Conservation (phyloP, 2,888 invertebrate genomes). For the Sclerodermus sp. region DNA sequence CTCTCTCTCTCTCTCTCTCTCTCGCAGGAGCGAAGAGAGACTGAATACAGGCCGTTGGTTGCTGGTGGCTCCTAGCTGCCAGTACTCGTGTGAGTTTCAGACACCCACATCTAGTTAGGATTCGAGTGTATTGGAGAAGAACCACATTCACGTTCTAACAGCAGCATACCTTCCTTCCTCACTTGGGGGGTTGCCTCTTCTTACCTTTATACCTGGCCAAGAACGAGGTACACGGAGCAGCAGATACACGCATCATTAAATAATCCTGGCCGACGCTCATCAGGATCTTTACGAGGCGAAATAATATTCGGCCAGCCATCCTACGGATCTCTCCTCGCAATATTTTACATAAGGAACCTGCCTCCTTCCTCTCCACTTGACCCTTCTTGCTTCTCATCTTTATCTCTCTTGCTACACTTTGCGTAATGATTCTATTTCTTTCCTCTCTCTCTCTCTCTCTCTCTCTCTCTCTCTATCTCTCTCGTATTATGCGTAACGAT, state of each 20-base stretch:
- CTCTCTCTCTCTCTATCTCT: slow-evolving; percentile 1
- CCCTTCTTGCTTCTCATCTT: too few species aligned
- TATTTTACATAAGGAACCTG: slow-evolving; percentile 36
- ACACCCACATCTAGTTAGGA: slow-evolving; percentile 24
- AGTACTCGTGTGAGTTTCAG: too few species aligned
- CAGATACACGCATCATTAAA: slow-evolving; percentile 48
- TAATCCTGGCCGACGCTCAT: slow-evolving; percentile 49
- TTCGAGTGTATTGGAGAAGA: too few species aligned
- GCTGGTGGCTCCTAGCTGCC: too few species aligned
- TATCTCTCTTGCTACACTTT: too few species aligned
- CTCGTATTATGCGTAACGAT: too few species aligned
- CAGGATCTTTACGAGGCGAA: slow-evolving; percentile 51
- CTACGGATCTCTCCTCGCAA: slow-evolving; percentile 20
- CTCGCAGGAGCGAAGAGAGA: too few species aligned
- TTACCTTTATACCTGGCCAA: slow-evolving; percentile 43
- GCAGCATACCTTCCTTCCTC: slow-evolving; percentile 16
- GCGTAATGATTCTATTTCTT: too few species aligned
- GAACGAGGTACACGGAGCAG: slow-evolving; percentile 18
- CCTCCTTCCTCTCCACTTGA: slow-evolving; percentile 24
- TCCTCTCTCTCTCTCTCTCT: too few species aligned
- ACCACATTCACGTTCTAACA: too few species aligned
- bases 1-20: too few species aligned
- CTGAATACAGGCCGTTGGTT: too few species aligned
- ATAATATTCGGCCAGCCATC: slow-evolving; percentile 41
- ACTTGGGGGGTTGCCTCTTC: slow-evolving; percentile 11